phyloP scores from a whole-genome alignment of 2,113 vertebrate genomes.

The Xyliphius kryptos region DNA sequence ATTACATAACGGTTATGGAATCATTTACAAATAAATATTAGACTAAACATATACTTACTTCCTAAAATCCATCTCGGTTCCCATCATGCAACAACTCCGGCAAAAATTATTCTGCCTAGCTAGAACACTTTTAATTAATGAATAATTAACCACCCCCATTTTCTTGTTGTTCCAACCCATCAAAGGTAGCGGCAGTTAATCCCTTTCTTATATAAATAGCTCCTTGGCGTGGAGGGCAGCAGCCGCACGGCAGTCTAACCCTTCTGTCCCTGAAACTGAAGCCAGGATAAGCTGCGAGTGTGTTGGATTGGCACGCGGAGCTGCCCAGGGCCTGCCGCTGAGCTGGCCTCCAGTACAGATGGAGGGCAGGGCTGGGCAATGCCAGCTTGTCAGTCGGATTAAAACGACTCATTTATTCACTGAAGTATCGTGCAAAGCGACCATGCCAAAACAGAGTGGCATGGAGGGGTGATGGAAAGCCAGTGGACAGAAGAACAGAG shows the following conservation, averaged over 20 bases:
- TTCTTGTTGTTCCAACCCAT: conserved; percentile 63
- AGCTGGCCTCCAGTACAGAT: conserved; percentile 90
- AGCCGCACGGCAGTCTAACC: conserved; percentile 69
- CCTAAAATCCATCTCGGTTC: too few relatives aligned
- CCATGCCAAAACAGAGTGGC: conserved; percentile 76
- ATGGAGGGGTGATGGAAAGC: conserved; percentile 58
- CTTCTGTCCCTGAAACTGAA: conserved; percentile 75
- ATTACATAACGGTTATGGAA: too few relatives aligned
- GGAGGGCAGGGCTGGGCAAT: conserved; percentile 95
- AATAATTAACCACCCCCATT: too few relatives aligned
- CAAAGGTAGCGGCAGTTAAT: conserved; percentile 70
- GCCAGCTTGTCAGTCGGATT: conserved; percentile 99
- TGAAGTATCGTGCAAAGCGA: conserved; percentile 95
- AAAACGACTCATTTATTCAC: conserved; percentile 99
- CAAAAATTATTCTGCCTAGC: conserved; percentile 34
- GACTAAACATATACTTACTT: too few relatives aligned
- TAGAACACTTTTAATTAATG: too few relatives aligned
- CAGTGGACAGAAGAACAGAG: conserved; percentile 33
- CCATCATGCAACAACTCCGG: too few relatives aligned
- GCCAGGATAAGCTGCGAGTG: conserved; percentile 76
- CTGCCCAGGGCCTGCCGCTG: conserved; percentile 72
- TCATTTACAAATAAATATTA: too few relatives aligned
- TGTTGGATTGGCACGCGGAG: conserved; percentile 71
- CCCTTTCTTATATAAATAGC: conserved; percentile 81
- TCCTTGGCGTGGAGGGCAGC: conserved; percentile 69